Evolutionary conservation across 1,140 invertebrate genomes (phyloP), one percentile per base, ranked within the genome.

Genomic region (Globodera ellingtonae): DNA sequence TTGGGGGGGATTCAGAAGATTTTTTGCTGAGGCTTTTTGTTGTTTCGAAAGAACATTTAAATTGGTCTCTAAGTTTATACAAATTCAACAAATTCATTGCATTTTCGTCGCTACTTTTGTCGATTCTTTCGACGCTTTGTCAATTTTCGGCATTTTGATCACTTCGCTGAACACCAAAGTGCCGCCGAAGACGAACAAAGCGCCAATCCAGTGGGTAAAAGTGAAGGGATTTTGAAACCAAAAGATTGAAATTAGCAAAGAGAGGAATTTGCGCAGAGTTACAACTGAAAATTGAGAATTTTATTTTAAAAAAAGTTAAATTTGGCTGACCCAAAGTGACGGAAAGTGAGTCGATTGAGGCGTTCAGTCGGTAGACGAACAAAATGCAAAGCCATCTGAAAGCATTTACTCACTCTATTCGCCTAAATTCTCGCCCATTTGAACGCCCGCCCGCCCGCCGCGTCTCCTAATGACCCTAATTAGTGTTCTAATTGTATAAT

Each of bases 191-290:
- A 99, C 96, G 59, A 96, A 90, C 7, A 93, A 79, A 0, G 97
- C 95, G 44, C 96, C 97, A 67, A 95, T 86, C 96, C 97, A 98
- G 89, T 99, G 97, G 70, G 92, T 92, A 0, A 93, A 5, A 0
- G 96, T 98, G 88, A 99, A 99, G 4, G 94, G 93, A 91, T 99
- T 98, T 81, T 93, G 91, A 89, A 99, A 99, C 89, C 97, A 98
- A 59, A 95, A 86, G 85, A 99, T 97, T 3, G 97, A 98, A 88
- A 99, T 94, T 21, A 99, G 90, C 66, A 99, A 90, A 10, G 95
- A 97, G 7, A 95, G 91, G 89, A 99, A 99, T 90, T 99, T 99
- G 52, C 97, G 91, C 71, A 98, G 89, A 1, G 97, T 99, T 15
- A 98, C 93, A 4, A 98, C 95, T 79, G 47, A 50, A 71, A 77